Evolutionary conservation across 2,888 invertebrate genomes (phyloP), one percentile per base, ranked within the genome.

Genomic region (Pseudeuparius sepicola): DNA sequence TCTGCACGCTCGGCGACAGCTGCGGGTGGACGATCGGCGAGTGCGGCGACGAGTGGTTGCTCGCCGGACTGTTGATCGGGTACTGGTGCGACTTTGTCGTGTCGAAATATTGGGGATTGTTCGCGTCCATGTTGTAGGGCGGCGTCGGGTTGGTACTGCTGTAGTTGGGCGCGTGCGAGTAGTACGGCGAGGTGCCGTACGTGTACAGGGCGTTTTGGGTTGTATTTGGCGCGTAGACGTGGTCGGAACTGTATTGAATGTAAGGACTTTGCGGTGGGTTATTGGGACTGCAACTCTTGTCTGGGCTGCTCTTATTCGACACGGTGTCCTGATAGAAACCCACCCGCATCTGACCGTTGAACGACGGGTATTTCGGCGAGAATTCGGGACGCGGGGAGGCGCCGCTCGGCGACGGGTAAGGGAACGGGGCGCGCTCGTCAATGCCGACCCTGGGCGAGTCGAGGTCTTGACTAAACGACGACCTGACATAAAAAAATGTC

Each of bases 291-390:
- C 82, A 82, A 46, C 81, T 84, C 54, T 85, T 86, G 47, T 86
- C 85, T 0, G 85, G 85, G 49, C 84, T 85, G 50, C 82, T 82
- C 55, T 83, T 83, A 3, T 79, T 77, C 1, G 83, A 83, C n/a
- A 82, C 76, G 1, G 81, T 82, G 48, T 88, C 88, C 33, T 89
- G 88, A 60, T 89, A 88, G 58, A 89, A 89, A 3, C 88, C 88
- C 18, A 86, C 87, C 46, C 87, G 71, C 4, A 88, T 80, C 3
- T 85, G 79, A 1, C 85, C 85, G 52, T 86, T 86, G n/a, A 82
- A 69, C 9, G 76, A 70, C 1, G 81, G 76, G 54, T 81, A 77
- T 49, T 75, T 73, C 41, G 73, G 71, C 2, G 63, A 61, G 27
- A 77, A 75, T 42, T 82, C 82, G 1, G 76, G 76, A 42, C 78